Percentiles rank a stretch among this genome's conserved stretches.
Conservation (phyloP, 2,888 invertebrate genomes). For the Gastracanthus pulcherrimus region DNA sequence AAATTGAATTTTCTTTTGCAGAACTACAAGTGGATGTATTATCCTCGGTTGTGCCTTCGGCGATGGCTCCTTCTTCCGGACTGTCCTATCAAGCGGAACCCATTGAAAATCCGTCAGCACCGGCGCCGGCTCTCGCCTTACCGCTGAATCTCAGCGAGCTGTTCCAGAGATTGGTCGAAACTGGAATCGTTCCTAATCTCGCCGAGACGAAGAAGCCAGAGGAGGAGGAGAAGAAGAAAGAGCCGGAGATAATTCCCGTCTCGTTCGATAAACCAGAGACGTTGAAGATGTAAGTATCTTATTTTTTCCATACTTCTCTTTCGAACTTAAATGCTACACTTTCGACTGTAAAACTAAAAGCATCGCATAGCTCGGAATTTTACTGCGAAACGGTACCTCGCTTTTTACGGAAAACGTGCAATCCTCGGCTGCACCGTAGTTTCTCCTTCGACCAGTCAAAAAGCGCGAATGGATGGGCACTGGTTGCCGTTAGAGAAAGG, state of each 20-base stretch:
- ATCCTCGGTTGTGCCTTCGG: slow-evolving; percentile 53
- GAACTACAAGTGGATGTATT: slow-evolving; percentile 81
- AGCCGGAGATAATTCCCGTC: slow-evolving; percentile 80
- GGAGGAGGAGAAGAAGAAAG: slow-evolving; percentile 68
- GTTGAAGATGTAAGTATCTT: slow-evolving; percentile 82
- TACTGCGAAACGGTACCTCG: too few species aligned
- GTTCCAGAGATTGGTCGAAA: slow-evolving; percentile 90
- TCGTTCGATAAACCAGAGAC: slow-evolving; percentile 85
- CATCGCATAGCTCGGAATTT: too few species aligned
- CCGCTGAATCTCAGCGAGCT: slow-evolving; percentile 88
- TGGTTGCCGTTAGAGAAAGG: background rate
- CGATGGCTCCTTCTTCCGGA: slow-evolving; percentile 57
- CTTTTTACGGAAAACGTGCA: too few species aligned
- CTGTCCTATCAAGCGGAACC: slow-evolving; percentile 56
- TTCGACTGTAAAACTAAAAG: too few species aligned
- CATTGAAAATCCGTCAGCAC: slow-evolving; percentile 46
- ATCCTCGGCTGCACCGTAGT: too few species aligned
- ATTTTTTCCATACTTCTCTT: background rate
- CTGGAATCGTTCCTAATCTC: slow-evolving; percentile 84
- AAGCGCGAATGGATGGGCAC: background rate
- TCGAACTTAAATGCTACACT: too few species aligned
- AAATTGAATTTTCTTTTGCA: slow-evolving; percentile 18
- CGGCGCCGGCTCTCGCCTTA: slow-evolving; percentile 71
- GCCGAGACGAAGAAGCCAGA: slow-evolving; percentile 69
- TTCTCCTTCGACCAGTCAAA: background rate